A percentile compares a stretch with the other conserved stretches of the same genome.
phyloP scores from a whole-genome alignment of 2,888 invertebrate species.

The Eupithecia centaureata region DNA sequence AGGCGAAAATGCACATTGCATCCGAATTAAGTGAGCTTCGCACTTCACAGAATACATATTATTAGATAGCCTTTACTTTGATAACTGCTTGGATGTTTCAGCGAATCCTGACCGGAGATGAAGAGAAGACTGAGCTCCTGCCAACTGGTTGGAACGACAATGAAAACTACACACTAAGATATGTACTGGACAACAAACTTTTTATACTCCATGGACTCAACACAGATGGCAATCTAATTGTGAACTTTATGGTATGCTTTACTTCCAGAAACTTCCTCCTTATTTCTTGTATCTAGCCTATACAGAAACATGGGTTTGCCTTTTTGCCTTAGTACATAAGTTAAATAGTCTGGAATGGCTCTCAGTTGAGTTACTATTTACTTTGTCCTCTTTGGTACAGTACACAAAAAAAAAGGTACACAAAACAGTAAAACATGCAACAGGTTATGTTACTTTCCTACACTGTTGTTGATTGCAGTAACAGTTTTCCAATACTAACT shows the following conservation, averaged over 20 bases:
- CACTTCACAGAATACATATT: background rate
- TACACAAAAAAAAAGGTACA: background rate
- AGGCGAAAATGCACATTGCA: background rate
- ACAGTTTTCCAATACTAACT: background rate
- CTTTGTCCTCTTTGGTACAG: background rate
- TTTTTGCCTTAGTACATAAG: too few relatives aligned
- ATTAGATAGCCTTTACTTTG: background rate
- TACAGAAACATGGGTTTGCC: background rate
- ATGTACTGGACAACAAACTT: constrained; percentile 86
- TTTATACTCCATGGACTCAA: constrained; percentile 86
- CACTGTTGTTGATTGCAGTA: background rate
- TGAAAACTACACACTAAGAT: constrained; percentile 88
- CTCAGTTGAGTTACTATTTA: background rate
- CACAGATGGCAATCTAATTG: constrained; percentile 85
- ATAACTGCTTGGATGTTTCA: constrained; percentile 56
- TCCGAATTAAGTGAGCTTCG: background rate
- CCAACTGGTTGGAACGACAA: constrained; percentile 90
- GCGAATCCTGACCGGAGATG: constrained; percentile 85
- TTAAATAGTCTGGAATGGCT: background rate
- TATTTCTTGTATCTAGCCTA: background rate
- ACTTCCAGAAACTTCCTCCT: background rate
- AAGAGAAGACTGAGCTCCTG: constrained; percentile 86
- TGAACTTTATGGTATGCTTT: constrained; percentile 86
- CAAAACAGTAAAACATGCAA: background rate
- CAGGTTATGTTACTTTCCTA: background rate